Percentiles rank a stretch among this genome's conserved stretches.
phyloP scores from a whole-genome alignment of 2,113 vertebrate genomes.

The Indicator indicator region DNA sequence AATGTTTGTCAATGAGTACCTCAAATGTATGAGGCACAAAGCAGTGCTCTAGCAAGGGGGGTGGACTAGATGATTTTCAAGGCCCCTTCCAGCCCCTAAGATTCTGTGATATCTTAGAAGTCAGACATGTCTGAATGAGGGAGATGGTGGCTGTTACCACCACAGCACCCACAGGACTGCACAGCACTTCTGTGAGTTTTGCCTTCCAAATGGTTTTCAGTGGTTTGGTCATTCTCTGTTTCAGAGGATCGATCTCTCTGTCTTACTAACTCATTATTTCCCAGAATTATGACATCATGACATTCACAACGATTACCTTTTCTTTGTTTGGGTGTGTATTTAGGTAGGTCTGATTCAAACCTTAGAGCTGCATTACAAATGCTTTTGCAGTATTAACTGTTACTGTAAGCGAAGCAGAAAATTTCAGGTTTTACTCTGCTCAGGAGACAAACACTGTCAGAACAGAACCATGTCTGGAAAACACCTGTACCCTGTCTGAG shows the following conservation, averaged over 20 bases:
- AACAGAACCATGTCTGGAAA: not conserved
- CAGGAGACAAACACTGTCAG: not conserved
- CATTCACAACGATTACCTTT: not conserved
- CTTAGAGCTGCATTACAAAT: not conserved
- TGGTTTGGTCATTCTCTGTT: not conserved
- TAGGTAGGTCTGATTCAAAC: not conserved
- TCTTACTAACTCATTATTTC: not conserved
- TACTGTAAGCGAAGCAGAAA: not conserved
- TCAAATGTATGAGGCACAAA: not conserved
- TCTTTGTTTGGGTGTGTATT: not conserved
- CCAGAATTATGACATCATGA: not conserved
- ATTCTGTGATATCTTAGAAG: not conserved
- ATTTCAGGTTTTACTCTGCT: not conserved
- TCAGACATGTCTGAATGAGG: not conserved
- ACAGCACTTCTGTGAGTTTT: rapidly evolving
- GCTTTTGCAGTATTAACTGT: not conserved
- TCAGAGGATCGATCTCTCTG: not conserved
- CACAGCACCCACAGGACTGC: not conserved
- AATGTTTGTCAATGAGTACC: not conserved
- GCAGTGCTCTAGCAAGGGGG: not conserved
- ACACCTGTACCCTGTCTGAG: not conserved
- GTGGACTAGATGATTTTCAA: no score
- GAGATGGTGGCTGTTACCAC: not conserved
- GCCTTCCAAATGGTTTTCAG: not conserved
- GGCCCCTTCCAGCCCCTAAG: no score